Percentiles rank a stretch among this genome's conserved stretches.
Evolutionary conservation across 2,888 invertebrate genomes (phyloP).

Genomic region (Monochamus alternatus): DNA sequence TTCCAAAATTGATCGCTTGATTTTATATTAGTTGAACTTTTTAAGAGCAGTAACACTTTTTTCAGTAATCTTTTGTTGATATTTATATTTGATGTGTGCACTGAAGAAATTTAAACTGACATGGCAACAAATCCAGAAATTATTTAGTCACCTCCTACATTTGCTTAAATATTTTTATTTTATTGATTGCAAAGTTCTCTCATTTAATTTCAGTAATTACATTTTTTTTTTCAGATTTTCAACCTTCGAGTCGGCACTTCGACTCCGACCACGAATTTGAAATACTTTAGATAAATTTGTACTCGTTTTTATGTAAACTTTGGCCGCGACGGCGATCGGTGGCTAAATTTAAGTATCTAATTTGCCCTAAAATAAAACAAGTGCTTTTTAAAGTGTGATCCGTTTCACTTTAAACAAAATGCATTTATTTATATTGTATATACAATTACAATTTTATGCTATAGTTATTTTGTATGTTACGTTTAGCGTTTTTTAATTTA

Average conservation of each 20-base stretch:
- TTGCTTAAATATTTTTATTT: too few relatives aligned
- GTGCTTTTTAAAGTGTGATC: constrained; percentile 34
- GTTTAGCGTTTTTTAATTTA: constrained; percentile 35
- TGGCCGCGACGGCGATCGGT: constrained; percentile 9
- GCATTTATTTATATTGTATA: constrained; percentile 40
- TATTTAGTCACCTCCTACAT: too few relatives aligned
- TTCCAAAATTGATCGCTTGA: too few relatives aligned
- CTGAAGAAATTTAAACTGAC: too few relatives aligned
- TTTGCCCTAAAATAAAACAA: constrained; percentile 29
- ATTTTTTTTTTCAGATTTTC: constrained; percentile 72
- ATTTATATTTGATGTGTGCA: too few relatives aligned
- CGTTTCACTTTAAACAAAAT: constrained; percentile 20
- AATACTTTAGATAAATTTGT: constrained; percentile 75
- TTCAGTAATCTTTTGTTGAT: too few relatives aligned
- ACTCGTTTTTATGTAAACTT: constrained; percentile 18
- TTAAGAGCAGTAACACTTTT: too few relatives aligned
- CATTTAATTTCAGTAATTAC: background rate
- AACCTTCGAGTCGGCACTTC: constrained; percentile 76
- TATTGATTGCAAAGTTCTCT: too few relatives aligned
- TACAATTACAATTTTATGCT: constrained; percentile 16
- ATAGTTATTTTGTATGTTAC: constrained; percentile 30
- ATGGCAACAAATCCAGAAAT: too few relatives aligned
- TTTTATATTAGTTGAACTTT: too few relatives aligned
- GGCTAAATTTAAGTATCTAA: constrained; percentile 25
- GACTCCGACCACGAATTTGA: constrained; percentile 90